Conservation (phyloP, 2,888 invertebrate genomes). For the Melieria picta region DNA sequence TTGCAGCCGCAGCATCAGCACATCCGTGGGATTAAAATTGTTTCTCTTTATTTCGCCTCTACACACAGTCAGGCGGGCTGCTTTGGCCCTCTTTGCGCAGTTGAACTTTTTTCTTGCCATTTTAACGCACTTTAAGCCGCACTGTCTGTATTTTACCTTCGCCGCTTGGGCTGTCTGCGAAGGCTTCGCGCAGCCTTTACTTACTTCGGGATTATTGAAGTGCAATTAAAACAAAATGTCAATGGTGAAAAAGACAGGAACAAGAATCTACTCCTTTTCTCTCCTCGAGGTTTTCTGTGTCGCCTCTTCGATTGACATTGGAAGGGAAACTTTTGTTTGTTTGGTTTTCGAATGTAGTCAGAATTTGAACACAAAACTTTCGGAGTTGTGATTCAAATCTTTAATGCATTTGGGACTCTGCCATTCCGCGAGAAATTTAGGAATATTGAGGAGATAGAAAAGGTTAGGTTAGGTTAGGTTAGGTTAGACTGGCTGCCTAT, state of each 20-base stretch:
- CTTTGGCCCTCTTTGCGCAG: constrained; percentile 3
- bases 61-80: constrained; percentile 7
- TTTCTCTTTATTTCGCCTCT: constrained; percentile 41
- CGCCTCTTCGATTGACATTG: no score
- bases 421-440: no score
- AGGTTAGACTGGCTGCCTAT: no score
- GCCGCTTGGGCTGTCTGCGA: not conserved
- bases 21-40: constrained; percentile 56
- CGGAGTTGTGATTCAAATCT: no score
- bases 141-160: constrained; percentile 6
- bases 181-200: not conserved
- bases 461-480: no score
- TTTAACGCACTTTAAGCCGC: constrained; percentile 14
- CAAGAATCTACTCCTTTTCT: no score
- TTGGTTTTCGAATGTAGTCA: no score
- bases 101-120: not conserved
- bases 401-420: no score
- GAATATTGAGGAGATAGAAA: no score
- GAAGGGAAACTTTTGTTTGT: no score
- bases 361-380: no score
- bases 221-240: constrained; percentile 65
- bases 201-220: constrained; percentile 59
- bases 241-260: constrained; percentile 40
- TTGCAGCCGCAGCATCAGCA: constrained; percentile 14
- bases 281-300: no score